A percentile compares a stretch with the other conserved stretches of the same genome.
These are phyloP conservation scores for Manis crassicaudata DNA, from an alignment of 2,797 vertebrate species.

Conservation along the genomic window DNA sequence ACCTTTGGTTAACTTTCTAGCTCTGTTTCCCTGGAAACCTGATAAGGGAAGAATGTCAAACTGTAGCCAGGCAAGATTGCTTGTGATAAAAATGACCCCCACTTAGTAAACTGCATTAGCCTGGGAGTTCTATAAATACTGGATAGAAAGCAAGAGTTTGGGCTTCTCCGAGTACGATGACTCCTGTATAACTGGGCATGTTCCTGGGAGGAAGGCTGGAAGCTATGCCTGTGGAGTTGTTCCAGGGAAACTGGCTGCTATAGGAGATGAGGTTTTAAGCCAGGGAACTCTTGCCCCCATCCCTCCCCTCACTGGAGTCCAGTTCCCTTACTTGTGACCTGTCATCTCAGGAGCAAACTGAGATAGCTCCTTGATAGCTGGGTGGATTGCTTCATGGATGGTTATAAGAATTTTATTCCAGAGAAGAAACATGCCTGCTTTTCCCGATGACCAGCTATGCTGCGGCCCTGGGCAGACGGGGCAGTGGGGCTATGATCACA, in stretches of 20 bases:
- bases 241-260: neutral
- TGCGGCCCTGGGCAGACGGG: neutral
- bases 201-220: neutral
- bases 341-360: no score
- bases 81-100: conserved; percentile 61
- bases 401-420: neutral
- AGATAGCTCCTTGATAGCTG: neutral
- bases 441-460: neutral
- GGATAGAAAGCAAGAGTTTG: neutral
- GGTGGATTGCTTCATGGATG: neutral
- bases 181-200: neutral
- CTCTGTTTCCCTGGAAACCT: conserved; percentile 74
- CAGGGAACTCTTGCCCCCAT: no score
- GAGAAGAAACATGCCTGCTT: neutral
- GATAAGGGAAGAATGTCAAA: conserved; percentile 79
- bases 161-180: neutral
- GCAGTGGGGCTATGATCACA: neutral
- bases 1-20: conserved; percentile 72
- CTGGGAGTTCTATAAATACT: conserved; percentile 13
- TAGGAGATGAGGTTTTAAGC: neutral
- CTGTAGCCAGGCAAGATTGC: conserved; percentile 62
- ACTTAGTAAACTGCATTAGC: conserved; percentile 5
- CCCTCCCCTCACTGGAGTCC: neutral
- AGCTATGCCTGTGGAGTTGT: neutral
- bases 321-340: neutral